These are phyloP conservation scores for Petromus typicus DNA, from an alignment of 2,113 vertebrate species.

Conservation along the genomic window DNA sequence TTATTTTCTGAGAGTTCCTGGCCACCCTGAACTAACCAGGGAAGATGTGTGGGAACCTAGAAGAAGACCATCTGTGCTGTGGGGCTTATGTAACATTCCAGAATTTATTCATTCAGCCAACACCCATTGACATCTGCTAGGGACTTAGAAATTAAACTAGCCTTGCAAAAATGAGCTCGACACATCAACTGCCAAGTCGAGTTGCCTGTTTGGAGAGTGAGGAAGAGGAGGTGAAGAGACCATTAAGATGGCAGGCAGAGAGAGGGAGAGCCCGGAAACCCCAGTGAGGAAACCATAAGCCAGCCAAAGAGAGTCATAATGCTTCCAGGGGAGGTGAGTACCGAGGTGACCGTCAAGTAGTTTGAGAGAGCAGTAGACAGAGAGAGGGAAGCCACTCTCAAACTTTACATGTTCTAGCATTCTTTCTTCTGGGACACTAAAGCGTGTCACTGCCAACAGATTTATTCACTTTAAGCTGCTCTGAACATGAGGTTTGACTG, in stretches of 20 bases:
- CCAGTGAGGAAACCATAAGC: neutral
- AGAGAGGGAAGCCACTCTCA: neutral
- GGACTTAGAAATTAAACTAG: neutral
- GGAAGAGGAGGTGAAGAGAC: neutral
- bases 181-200: neutral
- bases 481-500: neutral
- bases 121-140: neutral
- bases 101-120: constrained; percentile 5
- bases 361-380: neutral
- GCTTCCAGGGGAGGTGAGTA: neutral
- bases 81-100: neutral
- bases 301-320: neutral
- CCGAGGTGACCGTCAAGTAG: neutral
- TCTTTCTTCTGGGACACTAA: neutral
- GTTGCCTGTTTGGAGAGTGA: neutral
- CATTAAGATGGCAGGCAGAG: neutral
- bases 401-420: neutral
- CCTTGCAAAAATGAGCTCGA: neutral
- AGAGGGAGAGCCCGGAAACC: neutral
- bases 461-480: constrained; percentile 33
- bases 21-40: neutral
- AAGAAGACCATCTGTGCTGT: neutral
- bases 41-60: neutral
- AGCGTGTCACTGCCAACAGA: neutral
- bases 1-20: neutral